Evolutionary conservation across 2,113 vertebrate genomes (phyloP), one percentile per base, ranked within the genome.

Genomic region (Hucho hucho): DNA sequence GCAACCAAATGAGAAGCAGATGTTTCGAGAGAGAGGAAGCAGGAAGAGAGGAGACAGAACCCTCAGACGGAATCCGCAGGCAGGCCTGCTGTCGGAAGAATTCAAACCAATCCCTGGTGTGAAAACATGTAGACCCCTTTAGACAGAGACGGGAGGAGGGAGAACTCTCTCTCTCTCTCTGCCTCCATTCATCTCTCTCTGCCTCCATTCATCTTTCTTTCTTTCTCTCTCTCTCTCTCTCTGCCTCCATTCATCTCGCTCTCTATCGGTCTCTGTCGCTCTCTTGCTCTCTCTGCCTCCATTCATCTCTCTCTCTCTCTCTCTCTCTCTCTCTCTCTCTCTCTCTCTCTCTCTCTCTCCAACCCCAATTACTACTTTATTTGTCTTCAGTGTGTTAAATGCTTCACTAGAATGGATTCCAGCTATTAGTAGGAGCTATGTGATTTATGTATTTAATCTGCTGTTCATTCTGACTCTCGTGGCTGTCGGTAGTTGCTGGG

Each of bases 11-110:
- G 29, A 83, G 74, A 79, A 83, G 69, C 81, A 81, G 78, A 79
- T 83, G 83, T 76, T 59, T 16, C 3, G 1, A 13, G 43, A 61
- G 72, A 26, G 64, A 64, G 74, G 7, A 16, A 22, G 75, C 78
- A 87, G 84, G 81, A 86, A 75, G 72, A 70, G 72, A 70, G 70
- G 74, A 75, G 78, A 79, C 53, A 75, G 72, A 69, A 70, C 53
- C 65, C 68, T 18, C 69, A 84, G 75, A 72, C 78, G 70, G 71
- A 70, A 37, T 37, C 37, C 37, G 37, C 37, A 70, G 67, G 73
- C 75, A 43, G 37, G 37, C 37, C 37, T 20, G 59, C 79, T 78
- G 79, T 81, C 75, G 78, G 79, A 78, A 76, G 64, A 71, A 76
- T 65, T 68, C 59, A 79, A 71, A 29, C 43, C 56, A 74, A 70